These are phyloP conservation scores for Irena cyanogastra DNA, from an alignment of 2,113 vertebrate species.

Conservation along the genomic window DNA sequence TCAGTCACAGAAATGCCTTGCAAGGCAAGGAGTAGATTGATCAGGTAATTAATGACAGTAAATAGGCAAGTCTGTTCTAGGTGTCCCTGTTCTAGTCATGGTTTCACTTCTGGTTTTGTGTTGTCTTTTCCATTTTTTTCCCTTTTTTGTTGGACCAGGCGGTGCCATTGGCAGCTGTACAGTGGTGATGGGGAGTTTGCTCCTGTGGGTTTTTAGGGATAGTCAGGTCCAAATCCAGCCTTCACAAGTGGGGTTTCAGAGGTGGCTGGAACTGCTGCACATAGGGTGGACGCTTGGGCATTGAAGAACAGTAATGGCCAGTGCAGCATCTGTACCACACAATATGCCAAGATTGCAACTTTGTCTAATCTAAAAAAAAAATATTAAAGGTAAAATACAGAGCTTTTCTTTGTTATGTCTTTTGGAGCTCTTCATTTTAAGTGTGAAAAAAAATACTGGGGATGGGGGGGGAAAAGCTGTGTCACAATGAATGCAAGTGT, in stretches of 20 bases:
- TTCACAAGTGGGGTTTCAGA: background rate
- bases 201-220: background rate
- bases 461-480: background rate
- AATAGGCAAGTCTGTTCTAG: background rate
- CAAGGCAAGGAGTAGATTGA: background rate
- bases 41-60: background rate
- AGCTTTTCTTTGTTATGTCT: background rate
- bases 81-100: background rate
- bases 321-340: background rate
- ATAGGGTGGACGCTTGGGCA: rapidly evolving
- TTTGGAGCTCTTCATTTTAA: slow-evolving; percentile 1
- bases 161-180: background rate
- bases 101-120: background rate
- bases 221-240: background rate
- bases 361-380: background rate
- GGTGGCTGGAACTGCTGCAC: background rate
- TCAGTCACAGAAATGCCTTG: background rate
- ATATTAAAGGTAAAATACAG: background rate
- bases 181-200: background rate
- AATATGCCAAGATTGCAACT: slow-evolving; percentile 16
- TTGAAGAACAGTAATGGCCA: background rate
- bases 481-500: background rate
- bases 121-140: background rate
- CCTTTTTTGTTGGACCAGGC: background rate
- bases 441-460: background rate